Evolutionary conservation across 2,797 vertebrate species (phyloP).

Genomic region (Spinus pinus): DNA sequence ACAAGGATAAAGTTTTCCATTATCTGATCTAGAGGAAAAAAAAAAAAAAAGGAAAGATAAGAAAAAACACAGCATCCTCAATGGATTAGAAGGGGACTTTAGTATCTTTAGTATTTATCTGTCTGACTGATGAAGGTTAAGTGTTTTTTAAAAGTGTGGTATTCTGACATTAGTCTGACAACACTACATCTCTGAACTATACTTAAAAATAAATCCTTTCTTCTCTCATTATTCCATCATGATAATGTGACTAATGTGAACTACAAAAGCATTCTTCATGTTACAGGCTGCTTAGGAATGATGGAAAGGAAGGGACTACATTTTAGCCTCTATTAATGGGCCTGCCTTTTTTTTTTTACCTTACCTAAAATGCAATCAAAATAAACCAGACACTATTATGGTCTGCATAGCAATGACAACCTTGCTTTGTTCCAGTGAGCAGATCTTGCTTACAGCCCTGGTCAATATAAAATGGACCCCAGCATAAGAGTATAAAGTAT

Average conservation of each 20-base stretch:
- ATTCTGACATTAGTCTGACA: slow-evolving; percentile 69
- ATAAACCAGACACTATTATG: background rate
- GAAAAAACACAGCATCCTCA: slow-evolving; percentile 49
- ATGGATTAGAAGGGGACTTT: slow-evolving; percentile 57
- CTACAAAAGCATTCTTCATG: slow-evolving; percentile 44
- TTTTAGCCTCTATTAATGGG: background rate
- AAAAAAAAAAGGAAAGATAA: slow-evolving; percentile 30
- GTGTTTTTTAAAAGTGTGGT: slow-evolving; percentile 63
- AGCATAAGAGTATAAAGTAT: background rate
- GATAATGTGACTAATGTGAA: slow-evolving; percentile 51
- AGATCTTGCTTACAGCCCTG: background rate
- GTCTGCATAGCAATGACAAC: background rate
- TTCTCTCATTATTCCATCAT: slow-evolving; percentile 64
- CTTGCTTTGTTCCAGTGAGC: background rate
- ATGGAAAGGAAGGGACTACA: background rate
- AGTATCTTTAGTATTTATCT: slow-evolving; percentile 67
- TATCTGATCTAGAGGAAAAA: slow-evolving; percentile 27
- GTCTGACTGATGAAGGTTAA: slow-evolving; percentile 68
- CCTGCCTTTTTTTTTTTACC: background rate
- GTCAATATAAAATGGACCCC: background rate
- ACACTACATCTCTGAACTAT: slow-evolving; percentile 65
- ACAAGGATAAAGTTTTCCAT: slow-evolving; percentile 62
- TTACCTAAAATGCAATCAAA: background rate
- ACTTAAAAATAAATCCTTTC: slow-evolving; percentile 17
- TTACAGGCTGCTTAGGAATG: slow-evolving; percentile 35